phyloP scores from a whole-genome alignment of 2,888 invertebrate genomes.

The Rosalia funebris region DNA sequence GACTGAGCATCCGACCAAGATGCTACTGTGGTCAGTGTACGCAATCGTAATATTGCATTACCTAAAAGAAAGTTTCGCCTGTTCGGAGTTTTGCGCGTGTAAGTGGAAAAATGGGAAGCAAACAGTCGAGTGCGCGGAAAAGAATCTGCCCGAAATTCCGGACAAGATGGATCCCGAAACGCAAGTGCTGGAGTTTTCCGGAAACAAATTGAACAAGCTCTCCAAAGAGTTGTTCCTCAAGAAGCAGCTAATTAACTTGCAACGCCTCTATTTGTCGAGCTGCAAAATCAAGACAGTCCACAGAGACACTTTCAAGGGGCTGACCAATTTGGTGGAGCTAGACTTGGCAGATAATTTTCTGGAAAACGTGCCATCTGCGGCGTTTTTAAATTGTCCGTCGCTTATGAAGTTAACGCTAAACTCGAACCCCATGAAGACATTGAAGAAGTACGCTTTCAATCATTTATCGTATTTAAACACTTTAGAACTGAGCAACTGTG shows the following conservation, averaged over 20 bases:
- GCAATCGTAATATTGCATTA: constrained; percentile 36
- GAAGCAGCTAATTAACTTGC: constrained; percentile 84
- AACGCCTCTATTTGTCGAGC: constrained; percentile 83
- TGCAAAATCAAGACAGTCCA: constrained; percentile 84
- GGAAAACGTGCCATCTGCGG: constrained; percentile 79
- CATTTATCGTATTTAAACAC: constrained; percentile 80
- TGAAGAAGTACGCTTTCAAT: constrained; percentile 79
- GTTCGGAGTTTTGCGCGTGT: constrained; percentile 84
- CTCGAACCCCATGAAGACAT: constrained; percentile 81
- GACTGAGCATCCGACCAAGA: constrained; percentile 24
- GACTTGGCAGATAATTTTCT: constrained; percentile 87
- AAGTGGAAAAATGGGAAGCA: constrained; percentile 95
- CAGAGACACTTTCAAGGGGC: constrained; percentile 82
- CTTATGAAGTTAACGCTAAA: constrained; percentile 85
- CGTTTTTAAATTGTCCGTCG: constrained; percentile 81
- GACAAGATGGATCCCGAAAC: constrained; percentile 84
- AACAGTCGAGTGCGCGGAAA: constrained; percentile 86
- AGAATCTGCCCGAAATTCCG: constrained; percentile 80
- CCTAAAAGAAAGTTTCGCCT: constrained; percentile 61
- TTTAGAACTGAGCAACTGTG: constrained; percentile 84
- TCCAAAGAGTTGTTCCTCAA: constrained; percentile 82
- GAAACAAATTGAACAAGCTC: constrained; percentile 82
- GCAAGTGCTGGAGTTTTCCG: constrained; percentile 87
- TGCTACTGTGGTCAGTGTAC: constrained; percentile 38
- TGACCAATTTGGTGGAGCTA: constrained; percentile 88